phyloP scores from a whole-genome alignment of 2,888 invertebrate genomes.

The Drosophila macrospina region DNA sequence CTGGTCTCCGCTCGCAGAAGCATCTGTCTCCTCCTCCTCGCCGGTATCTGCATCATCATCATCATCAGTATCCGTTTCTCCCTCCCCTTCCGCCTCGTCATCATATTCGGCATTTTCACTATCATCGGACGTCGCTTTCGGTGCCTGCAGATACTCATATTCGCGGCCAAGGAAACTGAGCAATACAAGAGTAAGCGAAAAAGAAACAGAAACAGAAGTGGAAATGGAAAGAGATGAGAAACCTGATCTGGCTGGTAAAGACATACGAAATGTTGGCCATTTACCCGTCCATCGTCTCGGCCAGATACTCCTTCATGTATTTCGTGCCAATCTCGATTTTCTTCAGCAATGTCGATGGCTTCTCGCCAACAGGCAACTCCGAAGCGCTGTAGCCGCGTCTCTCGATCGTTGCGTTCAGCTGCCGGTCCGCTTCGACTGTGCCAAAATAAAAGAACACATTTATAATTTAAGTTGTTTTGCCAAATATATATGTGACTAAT shows the following conservation, averaged over 20 bases:
- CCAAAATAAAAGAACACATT: conserved; percentile 2
- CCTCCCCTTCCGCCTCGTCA: conserved; percentile 84
- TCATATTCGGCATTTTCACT: conserved; percentile 85
- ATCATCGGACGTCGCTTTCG: conserved; percentile 82
- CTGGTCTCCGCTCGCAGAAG: conserved; percentile 30
- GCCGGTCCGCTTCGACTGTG: conserved; percentile 84
- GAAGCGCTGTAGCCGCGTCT: conserved; percentile 83
- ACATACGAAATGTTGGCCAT: conserved; percentile 39
- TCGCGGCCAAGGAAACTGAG: conserved; percentile 83
- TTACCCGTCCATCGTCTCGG: conserved; percentile 84
- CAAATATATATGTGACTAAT: not conserved
- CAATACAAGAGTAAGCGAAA: not conserved
- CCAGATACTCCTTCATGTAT: conserved; percentile 83
- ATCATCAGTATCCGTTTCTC: conserved; percentile 31
- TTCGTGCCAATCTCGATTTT: conserved; percentile 84
- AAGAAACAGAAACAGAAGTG: conserved; percentile 3
- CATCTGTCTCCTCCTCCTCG: conserved; percentile 74
- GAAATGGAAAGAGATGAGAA: conserved; percentile 33
- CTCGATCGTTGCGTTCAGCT: conserved; percentile 81
- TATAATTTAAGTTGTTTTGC: not conserved
- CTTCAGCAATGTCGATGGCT: conserved; percentile 84
- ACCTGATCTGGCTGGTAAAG: conserved; percentile 29
- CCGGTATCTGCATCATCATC: conserved; percentile 84
- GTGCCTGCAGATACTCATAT: conserved; percentile 73
- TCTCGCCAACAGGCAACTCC: conserved; percentile 81